Evolutionary conservation across 2,888 invertebrate genomes (phyloP), one percentile per base, ranked within the genome.

Genomic region (Rotaria socialis): DNA sequence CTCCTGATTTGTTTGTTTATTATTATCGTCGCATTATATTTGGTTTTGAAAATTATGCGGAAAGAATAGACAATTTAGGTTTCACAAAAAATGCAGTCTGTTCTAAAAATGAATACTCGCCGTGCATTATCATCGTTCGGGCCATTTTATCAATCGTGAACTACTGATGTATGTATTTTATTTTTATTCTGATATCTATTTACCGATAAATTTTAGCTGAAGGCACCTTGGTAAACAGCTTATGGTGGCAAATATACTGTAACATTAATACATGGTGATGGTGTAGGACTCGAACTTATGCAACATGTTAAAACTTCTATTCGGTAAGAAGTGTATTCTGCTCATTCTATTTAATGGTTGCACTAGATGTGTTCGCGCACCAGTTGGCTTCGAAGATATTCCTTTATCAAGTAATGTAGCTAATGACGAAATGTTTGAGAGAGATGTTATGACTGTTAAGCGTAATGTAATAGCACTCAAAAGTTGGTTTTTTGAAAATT

Each of bases 241-340:
- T 98, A 97, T 92, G 98, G 97, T 88, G 98, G 98, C 85, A 94
- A 97, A 88, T 95, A 97, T 92, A 95, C 96, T 75, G 97, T 97
- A 43, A 95, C 96, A 24, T 94, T 97, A 94, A 92, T 98, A 86
- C 96, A 97, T 86, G 98, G 98, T 84, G 96, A 97, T 91, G 98
- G 98, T 84, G 97, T 98, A 90, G 98, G 98, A 0, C 97, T 97
- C 0, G 98, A 98, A 91, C 93, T 96, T 88, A 96, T 97, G 94
- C 93, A 93, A 88, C 95, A 97, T 92, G 95, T 98, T 84, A 94
- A 94, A 89, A 95, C 96, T 89, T 94, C 98, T 88, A 95, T 96
- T 91, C 93, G 93, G 94, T 94, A 89, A 88, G 84, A 88, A 88
- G 3, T 47, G 22, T 47, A 24, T 47, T 3, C 7, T 50, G n/a